A percentile compares a stretch with the other conserved stretches of the same genome.
These are phyloP conservation scores for Diplosoma virens DNA, from an alignment of 23 tunicate species.

Conservation along the genomic window DNA sequence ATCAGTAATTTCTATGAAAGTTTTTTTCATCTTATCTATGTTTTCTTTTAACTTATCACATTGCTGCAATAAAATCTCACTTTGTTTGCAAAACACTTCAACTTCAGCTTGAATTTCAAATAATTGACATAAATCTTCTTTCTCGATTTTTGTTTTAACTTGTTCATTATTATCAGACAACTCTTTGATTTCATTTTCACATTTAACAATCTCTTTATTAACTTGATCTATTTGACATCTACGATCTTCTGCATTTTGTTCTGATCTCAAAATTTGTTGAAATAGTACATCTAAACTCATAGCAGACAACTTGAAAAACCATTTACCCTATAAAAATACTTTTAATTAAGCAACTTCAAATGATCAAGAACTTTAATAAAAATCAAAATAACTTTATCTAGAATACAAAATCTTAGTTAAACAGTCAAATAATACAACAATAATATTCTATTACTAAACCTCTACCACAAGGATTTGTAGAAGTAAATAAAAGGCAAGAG, in stretches of 20 bases:
- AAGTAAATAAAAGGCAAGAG: no score
- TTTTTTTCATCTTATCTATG: background rate
- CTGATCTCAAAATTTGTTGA: constrained; percentile 14
- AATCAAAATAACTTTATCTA: no score
- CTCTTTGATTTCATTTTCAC: constrained; percentile 8
- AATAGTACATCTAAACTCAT: constrained; percentile 22
- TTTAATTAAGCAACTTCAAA: no score
- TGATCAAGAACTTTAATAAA: no score
- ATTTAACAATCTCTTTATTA: background rate
- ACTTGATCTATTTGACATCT: background rate
- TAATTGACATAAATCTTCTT: background rate
- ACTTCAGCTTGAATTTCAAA: background rate
- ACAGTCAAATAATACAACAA: no score
- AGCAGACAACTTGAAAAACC: no score
- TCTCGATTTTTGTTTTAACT: background rate
- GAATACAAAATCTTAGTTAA: no score
- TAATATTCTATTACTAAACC: no score
- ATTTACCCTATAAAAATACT: no score
- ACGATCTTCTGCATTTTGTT: constrained; percentile 28
- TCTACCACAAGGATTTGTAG: no score
- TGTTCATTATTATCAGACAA: background rate
- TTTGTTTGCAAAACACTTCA: constrained; percentile 2
- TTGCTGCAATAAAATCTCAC: background rate
- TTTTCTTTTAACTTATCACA: background rate
- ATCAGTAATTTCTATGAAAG: background rate